phyloP scores from a whole-genome alignment of 2,113 vertebrate genomes.

The Raphicerus campestris region DNA sequence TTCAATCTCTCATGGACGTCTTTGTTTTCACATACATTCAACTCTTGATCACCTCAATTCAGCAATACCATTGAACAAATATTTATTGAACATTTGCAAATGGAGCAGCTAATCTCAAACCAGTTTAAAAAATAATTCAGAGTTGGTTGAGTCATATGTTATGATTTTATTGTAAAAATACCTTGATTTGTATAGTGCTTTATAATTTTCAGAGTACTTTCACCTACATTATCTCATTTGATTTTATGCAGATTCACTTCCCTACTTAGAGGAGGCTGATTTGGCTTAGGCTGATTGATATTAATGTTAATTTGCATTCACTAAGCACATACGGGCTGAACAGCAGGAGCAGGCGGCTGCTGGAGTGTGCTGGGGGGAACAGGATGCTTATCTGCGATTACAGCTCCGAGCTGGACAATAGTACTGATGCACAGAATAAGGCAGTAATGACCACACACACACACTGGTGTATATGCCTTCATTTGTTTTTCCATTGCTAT shows the following conservation, averaged over 20 bases:
- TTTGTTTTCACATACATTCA: slow-evolving; percentile 58
- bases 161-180: slow-evolving; percentile 68
- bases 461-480: slow-evolving; percentile 52
- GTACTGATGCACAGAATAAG: slow-evolving; percentile 63
- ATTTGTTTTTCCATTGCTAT: slow-evolving; percentile 66
- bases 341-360: slow-evolving; percentile 62
- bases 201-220: slow-evolving; percentile 65
- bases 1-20: slow-evolving; percentile 31
- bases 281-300: slow-evolving; percentile 72
- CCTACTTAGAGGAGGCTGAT: slow-evolving; percentile 62
- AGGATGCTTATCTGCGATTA: slow-evolving; percentile 46
- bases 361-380: slow-evolving; percentile 38
- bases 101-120: slow-evolving; percentile 40
- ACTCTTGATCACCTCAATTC: slow-evolving; percentile 65
- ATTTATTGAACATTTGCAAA: slow-evolving; percentile 63
- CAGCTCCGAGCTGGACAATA: slow-evolving; percentile 65
- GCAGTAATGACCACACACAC: slow-evolving; percentile 62
- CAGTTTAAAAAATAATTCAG: slow-evolving; percentile 60
- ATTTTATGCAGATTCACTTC: slow-evolving; percentile 71
- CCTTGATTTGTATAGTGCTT: slow-evolving; percentile 66
- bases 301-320: slow-evolving; percentile 75
- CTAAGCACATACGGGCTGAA: slow-evolving; percentile 67
- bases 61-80: slow-evolving; percentile 62
- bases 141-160: slow-evolving; percentile 60
- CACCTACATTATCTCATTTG: slow-evolving; percentile 72